Conservation (phyloP, 92 coral and sea anemone genomes). For the Actinostola sp. region DNA sequence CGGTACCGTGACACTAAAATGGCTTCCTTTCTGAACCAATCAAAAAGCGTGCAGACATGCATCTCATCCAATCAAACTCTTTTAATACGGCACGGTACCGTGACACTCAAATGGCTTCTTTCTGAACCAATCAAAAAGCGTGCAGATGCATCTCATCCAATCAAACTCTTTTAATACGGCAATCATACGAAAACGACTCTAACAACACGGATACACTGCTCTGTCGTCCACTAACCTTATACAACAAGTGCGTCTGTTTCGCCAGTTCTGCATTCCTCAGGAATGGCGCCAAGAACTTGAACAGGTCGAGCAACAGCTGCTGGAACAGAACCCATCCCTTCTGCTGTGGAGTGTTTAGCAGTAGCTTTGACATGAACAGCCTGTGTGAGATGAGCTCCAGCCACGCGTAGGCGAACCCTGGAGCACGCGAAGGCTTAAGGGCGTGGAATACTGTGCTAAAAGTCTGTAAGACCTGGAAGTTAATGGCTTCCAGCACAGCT, state of each 20-base stretch:
- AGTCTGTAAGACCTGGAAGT: constrained; percentile 85
- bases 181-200: no score
- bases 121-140: no score
- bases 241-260: constrained; percentile 91
- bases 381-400: constrained; percentile 97
- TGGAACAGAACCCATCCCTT: constrained; percentile 98
- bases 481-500: constrained; percentile 93
- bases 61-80: no score
- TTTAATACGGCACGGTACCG: no score
- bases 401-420: constrained; percentile 99
- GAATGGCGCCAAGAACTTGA: constrained; percentile 98
- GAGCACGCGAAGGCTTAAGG: constrained; percentile 96
- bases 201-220: no score
- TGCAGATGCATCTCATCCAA: no score
- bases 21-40: no score
- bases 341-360: constrained; percentile 97
- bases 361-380: constrained; percentile 93
- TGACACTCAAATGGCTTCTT: no score
- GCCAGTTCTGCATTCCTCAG: constrained; percentile 95
- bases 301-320: constrained; percentile 91
- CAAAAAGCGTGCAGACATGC: no score
- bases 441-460: constrained; percentile 96
- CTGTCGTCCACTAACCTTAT: constrained; percentile 76
- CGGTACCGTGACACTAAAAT: no score
- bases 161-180: no score